Conservation (phyloP, 2,888 invertebrate genomes). For the Choreutis nemorana region DNA sequence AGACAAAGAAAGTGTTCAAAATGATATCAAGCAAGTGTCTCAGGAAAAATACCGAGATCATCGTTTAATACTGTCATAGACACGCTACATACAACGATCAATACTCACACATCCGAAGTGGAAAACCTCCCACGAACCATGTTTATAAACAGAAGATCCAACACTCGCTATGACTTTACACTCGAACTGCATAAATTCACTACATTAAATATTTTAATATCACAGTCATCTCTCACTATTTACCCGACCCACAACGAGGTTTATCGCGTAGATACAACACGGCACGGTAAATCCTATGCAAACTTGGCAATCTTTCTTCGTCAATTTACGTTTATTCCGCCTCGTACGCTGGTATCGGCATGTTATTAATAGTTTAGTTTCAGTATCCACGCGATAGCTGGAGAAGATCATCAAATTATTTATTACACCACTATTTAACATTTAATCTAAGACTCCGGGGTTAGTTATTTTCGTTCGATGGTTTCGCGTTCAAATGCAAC, state of each 20-base stretch:
- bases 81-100: too few relatives aligned
- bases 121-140: slow-evolving; percentile 61
- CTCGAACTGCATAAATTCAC: background rate
- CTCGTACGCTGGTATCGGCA: slow-evolving; percentile 25
- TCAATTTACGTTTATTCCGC: slow-evolving; percentile 43
- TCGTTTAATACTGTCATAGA: too few relatives aligned
- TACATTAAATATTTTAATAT: too few relatives aligned
- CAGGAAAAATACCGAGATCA: too few relatives aligned
- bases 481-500: slow-evolving; percentile 19
- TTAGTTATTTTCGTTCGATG: slow-evolving; percentile 8
- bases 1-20: too few relatives aligned
- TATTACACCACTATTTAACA: too few relatives aligned
- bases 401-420: too few relatives aligned
- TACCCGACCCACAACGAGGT: slow-evolving; percentile 34
- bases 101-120: slow-evolving; percentile 54
- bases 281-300: slow-evolving; percentile 40
- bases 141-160: slow-evolving; percentile 18
- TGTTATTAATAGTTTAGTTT: slow-evolving; percentile 52
- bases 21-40: too few relatives aligned
- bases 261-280: slow-evolving; percentile 27
- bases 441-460: slow-evolving; percentile 7
- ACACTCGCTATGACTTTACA: background rate
- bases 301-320: slow-evolving; percentile 45
- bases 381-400: too few relatives aligned
- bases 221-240: slow-evolving; percentile 35